Conservation (phyloP, 2,797 vertebrate species). For the Scolopax bukidnonensis region DNA sequence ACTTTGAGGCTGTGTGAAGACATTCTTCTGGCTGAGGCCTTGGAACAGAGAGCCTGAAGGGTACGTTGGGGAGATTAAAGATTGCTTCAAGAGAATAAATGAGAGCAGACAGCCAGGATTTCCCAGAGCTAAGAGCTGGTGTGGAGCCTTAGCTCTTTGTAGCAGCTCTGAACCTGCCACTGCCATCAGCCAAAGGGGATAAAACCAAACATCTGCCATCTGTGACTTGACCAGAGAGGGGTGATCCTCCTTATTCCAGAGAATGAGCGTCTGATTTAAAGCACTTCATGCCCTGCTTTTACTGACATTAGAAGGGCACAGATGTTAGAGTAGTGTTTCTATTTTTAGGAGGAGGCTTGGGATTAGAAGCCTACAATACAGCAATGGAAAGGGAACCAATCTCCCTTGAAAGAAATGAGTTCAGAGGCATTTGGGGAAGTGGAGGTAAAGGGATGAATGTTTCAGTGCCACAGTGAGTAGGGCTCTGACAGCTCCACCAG, state of each 20-base stretch:
- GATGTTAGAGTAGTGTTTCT: background rate
- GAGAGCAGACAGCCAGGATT: conserved; percentile 18
- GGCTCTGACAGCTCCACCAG: background rate
- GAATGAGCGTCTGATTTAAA: conserved; percentile 7
- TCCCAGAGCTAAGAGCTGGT: conserved; percentile 36
- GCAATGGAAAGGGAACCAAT: background rate
- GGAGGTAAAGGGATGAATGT: background rate
- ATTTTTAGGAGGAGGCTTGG: background rate
- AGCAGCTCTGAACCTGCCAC: conserved; percentile 33
- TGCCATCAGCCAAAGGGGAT: conserved; percentile 1
- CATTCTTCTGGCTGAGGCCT: background rate
- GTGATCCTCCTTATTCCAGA: background rate
- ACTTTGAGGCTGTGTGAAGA: background rate
- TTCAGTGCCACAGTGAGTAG: background rate
- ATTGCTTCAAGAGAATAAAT: conserved; percentile 7
- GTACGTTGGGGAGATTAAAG: background rate
- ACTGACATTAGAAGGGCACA: conserved; percentile 8
- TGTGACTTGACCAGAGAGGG: conserved; percentile 12
- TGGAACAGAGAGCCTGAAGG: conserved; percentile 5
- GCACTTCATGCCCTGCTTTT: background rate
- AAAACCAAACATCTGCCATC: conserved; percentile 45
- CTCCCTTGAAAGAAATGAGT: background rate
- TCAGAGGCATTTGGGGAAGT: background rate
- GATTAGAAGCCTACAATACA: background rate
- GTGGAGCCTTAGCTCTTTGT: background rate